Percentiles rank a stretch among this genome's conserved stretches.
Conservation (phyloP, 2,888 invertebrate genomes). For the Chesias legatella region DNA sequence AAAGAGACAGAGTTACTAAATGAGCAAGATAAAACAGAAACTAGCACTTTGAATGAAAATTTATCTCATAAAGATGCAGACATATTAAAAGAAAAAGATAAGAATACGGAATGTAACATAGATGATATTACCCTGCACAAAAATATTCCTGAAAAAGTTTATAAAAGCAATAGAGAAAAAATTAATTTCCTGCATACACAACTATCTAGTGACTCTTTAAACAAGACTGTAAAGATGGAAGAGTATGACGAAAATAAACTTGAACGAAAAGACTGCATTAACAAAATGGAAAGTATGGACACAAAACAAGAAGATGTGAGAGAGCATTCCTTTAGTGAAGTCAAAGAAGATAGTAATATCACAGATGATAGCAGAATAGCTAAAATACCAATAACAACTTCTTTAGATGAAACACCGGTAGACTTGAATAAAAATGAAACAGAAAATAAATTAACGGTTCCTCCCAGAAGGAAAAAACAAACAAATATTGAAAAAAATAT, state of each 20-base stretch:
- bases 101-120: slow-evolving; percentile 22
- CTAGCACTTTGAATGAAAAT: background rate
- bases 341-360: slow-evolving; percentile 52
- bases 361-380: slow-evolving; percentile 68
- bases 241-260: slow-evolving; percentile 33
- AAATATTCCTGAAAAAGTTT: slow-evolving; percentile 50
- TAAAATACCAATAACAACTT: slow-evolving; percentile 35
- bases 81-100: slow-evolving; percentile 27
- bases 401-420: slow-evolving; percentile 20
- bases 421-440: slow-evolving; percentile 38
- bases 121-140: slow-evolving; percentile 7
- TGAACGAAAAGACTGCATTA: slow-evolving; percentile 39
- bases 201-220: slow-evolving; percentile 44
- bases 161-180: slow-evolving; percentile 65
- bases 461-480: slow-evolving; percentile 68
- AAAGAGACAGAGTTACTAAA: slow-evolving; percentile 24
- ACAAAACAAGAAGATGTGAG: slow-evolving; percentile 29
- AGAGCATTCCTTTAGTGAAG: slow-evolving; percentile 25
- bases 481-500: slow-evolving; percentile 38
- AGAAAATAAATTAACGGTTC: slow-evolving; percentile 60
- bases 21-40: slow-evolving; percentile 5
- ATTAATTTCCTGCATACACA: slow-evolving; percentile 71
- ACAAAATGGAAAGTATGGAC: slow-evolving; percentile 22
- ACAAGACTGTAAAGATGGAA: slow-evolving; percentile 36
- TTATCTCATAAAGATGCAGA: slow-evolving; percentile 28